Evolutionary conservation across 2,888 invertebrate genomes (phyloP), one percentile per base, ranked within the genome.

Genomic region (Vanessa cardui): DNA sequence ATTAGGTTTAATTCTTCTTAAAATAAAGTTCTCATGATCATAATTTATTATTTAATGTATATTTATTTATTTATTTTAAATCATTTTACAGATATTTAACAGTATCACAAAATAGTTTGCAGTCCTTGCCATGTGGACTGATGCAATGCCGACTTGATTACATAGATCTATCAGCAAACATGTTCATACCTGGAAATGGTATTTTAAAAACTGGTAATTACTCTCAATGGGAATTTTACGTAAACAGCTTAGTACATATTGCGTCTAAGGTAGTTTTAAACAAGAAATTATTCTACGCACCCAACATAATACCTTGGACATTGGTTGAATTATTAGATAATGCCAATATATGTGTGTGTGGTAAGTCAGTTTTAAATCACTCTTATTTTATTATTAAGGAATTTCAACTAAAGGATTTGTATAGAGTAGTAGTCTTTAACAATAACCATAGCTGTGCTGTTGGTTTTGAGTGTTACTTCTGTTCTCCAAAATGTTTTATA

Each of bases 301-400:
- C 93, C 20, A 94, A 93, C 62, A 88, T 89, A 44, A 90, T 96
- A 76, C 96, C 96, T 1, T 78, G 79, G 68, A 95, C 94, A 6
- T 80, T 96, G 64, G 94, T 95, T 0, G 83, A 93, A 58, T 94
- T 94, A 79, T 83, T 96, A 73, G 94, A 95, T 76, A 81, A 92
- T 77, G 94, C 94, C 0, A 92, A 93, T 73, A 94, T 94, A 82
- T 96, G 96, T 80, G 79, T 94, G 1, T 96, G 96, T 82, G 95
- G 95, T 1, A 81, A 78, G 54, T 89, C 94, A 20, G 94, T 89
- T 16, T 77, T 90, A 7, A 86, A 83, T 75, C 79, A 84, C 39
- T 76, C 70, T 39, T 81, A 79, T 71, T 84, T 78, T 72, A 61
- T 85, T n/a, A 76, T 82, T 71, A 81, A 86, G 77, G 77, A 86